Base-by-base conservation (phyloP, 2,888 invertebrate species). In the Synergus japonicus region DNA sequence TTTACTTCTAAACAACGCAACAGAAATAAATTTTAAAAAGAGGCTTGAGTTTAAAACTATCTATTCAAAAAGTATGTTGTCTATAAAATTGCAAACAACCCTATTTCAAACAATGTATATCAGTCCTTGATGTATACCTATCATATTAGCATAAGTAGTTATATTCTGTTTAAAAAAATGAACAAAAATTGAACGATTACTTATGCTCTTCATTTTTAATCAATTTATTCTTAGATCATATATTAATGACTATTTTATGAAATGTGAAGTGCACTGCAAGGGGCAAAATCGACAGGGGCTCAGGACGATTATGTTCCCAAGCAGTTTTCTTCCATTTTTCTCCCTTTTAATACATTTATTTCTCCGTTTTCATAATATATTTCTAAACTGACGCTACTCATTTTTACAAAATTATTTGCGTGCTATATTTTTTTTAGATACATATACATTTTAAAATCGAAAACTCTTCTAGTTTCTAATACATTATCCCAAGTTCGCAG, bases 371-470 rank as follows among this genome's bases (percentile, higher is more conserved):
- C 44, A 67, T 67, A 67, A 10, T 18, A n/a, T 46, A 46, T 66
- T 44, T 44, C 67, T 67, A 67, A 44, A 67, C 67, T 44, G 46
- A 46, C 67, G 22, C 22, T 44, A 67, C 43, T 67, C 12, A 67
- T 22, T 10, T 67, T 13, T 8, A 46, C 22, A 67, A 46, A 67
- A 67, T 46, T 46, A 67, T 44, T 67, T 29, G 12, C 44, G 13
- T 29, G 29, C 46, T 37, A 37, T 3, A 37, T 37, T 37, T 37
- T 37, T 5, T 37, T 37, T 37, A 37, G 37, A 37, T 37, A 22
- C 37, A 37, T 64, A 37, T 64, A 63, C 63, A 37, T 37, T 37
- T 63, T 43, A 44, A 44, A 43, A 44, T 43, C 66, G 41, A 66
- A 66, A 66, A 66, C n/a, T 43, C 18, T 66, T 18, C 43, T 44